Percentiles rank a stretch among this genome's conserved stretches.
phyloP scores from a whole-genome alignment of 2,113 vertebrate species.

The Catharus fuscescens region DNA sequence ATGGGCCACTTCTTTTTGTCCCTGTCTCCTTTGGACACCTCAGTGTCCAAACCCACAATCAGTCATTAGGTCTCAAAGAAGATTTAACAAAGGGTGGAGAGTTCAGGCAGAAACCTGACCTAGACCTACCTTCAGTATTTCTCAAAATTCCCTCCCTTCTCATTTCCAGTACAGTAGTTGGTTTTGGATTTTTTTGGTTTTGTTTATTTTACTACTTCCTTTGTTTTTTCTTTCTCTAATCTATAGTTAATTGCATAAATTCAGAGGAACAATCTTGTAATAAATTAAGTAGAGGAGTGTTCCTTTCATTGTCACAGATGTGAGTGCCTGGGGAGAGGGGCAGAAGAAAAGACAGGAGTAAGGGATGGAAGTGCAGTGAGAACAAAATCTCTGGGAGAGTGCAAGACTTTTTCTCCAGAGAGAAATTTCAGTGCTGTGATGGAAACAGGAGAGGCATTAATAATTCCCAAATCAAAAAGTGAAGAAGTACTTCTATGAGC shows the following conservation, averaged over 20 bases:
- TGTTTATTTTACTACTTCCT: neutral
- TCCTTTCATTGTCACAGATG: neutral
- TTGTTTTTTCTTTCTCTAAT: neutral
- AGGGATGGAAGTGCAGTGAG: neutral
- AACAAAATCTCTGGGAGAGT: neutral
- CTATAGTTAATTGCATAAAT: neutral
- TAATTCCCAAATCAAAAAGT: neutral
- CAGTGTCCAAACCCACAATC: neutral
- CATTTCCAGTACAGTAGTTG: neutral
- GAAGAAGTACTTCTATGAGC: neutral
- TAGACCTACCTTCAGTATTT: neutral
- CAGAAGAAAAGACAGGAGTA: neutral
- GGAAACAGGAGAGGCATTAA: neutral
- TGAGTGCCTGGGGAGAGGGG: neutral
- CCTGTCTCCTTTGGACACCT: neutral
- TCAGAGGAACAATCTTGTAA: neutral
- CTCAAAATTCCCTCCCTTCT: neutral
- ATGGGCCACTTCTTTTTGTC: neutral
- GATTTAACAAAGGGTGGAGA: neutral
- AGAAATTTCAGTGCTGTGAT: neutral
- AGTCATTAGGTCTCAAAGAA: neutral
- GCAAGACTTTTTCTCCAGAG: neutral
- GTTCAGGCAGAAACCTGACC: neutral
- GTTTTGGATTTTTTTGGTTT: neutral
- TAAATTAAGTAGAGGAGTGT: neutral